A percentile compares a stretch with the other conserved stretches of the same genome.
Evolutionary conservation across 2,797 vertebrate genomes (phyloP).

Genomic region (Borostomias antarcticus): DNA sequence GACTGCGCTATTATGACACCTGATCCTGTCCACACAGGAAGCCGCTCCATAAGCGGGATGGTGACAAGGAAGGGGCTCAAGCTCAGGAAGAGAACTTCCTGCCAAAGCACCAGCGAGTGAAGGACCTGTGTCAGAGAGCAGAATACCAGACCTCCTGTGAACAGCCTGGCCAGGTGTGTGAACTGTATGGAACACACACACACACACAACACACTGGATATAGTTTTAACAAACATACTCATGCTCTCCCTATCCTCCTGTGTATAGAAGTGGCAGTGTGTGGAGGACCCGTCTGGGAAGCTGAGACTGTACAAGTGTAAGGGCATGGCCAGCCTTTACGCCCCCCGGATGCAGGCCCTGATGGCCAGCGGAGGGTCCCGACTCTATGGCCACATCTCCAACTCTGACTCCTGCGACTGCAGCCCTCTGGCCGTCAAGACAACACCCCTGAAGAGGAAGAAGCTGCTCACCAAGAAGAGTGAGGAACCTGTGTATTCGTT

Average conservation of each 20-base stretch:
- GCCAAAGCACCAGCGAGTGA: slow-evolving; percentile 92
- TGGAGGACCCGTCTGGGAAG: slow-evolving; percentile 88
- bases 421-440: slow-evolving; percentile 71
- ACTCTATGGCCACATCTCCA: slow-evolving; percentile 62
- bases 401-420: slow-evolving; percentile 81
- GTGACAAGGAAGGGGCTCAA: slow-evolving; percentile 85
- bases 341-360: slow-evolving; percentile 72
- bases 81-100: slow-evolving; percentile 94
- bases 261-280: slow-evolving; percentile 94
- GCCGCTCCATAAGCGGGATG: slow-evolving; percentile 87
- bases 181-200: slow-evolving; percentile 3
- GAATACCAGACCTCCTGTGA: slow-evolving; percentile 95
- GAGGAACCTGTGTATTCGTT: slow-evolving; percentile 52
- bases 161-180: slow-evolving; percentile 91
- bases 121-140: slow-evolving; percentile 90
- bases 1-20: neutral
- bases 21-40: slow-evolving; percentile 78
- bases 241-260: neutral
- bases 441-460: slow-evolving; percentile 75
- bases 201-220: neutral
- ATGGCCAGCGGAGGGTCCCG: slow-evolving; percentile 79
- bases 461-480: slow-evolving; percentile 88
- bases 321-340: slow-evolving; percentile 75
- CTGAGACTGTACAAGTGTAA: slow-evolving; percentile 95
- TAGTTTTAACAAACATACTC: neutral